A percentile compares a stretch with the other conserved stretches of the same genome.
Conservation (phyloP, 2,797 vertebrate genomes). For the Pseudocheirus occidentalis region DNA sequence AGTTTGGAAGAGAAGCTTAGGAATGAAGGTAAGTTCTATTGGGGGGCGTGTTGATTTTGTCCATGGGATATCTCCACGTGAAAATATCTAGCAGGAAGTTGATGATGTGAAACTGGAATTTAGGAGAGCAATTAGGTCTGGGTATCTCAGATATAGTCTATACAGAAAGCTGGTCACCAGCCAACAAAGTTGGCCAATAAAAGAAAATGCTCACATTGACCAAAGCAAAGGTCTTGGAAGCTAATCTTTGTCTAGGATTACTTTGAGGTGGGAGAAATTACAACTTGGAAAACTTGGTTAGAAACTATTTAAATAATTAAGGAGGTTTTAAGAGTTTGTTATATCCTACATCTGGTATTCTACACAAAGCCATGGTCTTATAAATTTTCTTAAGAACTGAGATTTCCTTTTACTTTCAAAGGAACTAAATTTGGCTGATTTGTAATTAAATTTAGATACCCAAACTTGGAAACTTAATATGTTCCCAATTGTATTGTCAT, state of each 20-base stretch:
- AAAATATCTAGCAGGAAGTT: neutral
- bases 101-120: neutral
- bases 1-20: neutral
- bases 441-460: neutral
- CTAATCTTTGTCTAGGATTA: neutral
- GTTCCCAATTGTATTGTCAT: neutral
- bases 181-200: neutral
- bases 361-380: neutral
- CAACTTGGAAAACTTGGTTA: neutral
- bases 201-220: neutral
- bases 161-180: neutral
- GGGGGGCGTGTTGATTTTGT: neutral
- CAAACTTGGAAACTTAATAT: slow-evolving; percentile 15
- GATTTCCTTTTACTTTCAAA: neutral
- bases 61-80: neutral
- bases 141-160: neutral
- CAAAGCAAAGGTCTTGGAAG: neutral
- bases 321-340: neutral
- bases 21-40: neutral
- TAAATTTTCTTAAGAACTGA: neutral
- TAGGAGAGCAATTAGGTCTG: neutral
- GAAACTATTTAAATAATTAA: neutral
- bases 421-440: neutral
- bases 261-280: neutral
- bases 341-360: neutral